Percentiles rank a stretch among this genome's conserved stretches.
Conservation (phyloP, 1,140 invertebrate genomes). For the Drosophila grimshawi region DNA sequence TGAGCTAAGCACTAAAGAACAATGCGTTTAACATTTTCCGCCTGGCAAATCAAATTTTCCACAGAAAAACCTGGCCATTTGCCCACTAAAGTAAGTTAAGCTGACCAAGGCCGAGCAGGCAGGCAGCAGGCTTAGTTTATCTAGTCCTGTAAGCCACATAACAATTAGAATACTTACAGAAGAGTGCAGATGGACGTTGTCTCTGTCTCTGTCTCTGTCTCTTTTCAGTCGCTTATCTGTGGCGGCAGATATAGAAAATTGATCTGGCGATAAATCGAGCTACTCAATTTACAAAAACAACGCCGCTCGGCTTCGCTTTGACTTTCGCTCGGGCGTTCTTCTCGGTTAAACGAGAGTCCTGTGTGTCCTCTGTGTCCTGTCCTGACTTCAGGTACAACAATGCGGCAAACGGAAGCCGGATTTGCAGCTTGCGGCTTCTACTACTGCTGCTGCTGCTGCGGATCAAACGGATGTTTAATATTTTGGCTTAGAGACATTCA, state of each 20-base stretch:
- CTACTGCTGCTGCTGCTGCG: constrained; percentile 37
- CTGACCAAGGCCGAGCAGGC: constrained; percentile 34
- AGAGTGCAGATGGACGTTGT: constrained; percentile 11
- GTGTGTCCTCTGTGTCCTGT: not conserved
- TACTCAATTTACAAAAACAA: constrained; percentile 82
- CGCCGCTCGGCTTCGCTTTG: constrained; percentile 59
- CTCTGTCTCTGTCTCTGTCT: not conserved
- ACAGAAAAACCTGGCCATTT: constrained; percentile 68
- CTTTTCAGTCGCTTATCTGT: constrained; percentile 54
- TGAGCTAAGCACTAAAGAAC: constrained; percentile 68
- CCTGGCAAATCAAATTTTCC: constrained; percentile 55
- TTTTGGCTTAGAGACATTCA: constrained; percentile 83
- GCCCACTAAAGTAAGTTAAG: constrained; percentile 81
- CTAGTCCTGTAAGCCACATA: constrained; percentile 51
- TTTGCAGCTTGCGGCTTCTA: constrained; percentile 51
- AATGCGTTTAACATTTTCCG: constrained; percentile 17
- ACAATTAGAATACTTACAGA: constrained; percentile 61
- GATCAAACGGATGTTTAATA: constrained; percentile 79
- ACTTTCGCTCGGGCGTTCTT: constrained; percentile 50
- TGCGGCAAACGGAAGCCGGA: constrained; percentile 74
- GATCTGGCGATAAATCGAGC: constrained; percentile 79
- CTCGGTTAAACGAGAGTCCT: not conserved
- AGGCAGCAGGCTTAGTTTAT: constrained; percentile 47
- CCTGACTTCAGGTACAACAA: constrained; percentile 76
- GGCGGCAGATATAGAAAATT: constrained; percentile 80